These are phyloP conservation scores for Ephestia elutella DNA, from an alignment of 1,140 invertebrate genomes.

Conservation along the genomic window DNA sequence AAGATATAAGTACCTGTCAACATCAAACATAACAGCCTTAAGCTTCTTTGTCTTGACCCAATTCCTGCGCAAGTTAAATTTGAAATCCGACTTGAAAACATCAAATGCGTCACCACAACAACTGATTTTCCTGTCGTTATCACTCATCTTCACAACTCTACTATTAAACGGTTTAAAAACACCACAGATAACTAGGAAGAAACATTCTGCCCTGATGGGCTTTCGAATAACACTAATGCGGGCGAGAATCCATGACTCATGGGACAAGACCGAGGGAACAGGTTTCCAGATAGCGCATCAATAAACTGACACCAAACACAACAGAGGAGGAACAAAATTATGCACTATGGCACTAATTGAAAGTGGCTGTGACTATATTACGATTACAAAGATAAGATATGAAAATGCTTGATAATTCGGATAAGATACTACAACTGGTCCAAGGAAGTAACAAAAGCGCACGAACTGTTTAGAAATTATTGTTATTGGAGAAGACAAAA, in stretches of 20 bases:
- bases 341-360: conserved; percentile 13
- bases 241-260: conserved; percentile 13
- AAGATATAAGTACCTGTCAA: conserved; percentile 38
- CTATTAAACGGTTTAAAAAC: background rate
- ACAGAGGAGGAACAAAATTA: conserved; percentile 5
- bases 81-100: conserved; percentile 36
- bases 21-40: conserved; percentile 32
- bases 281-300: conserved; percentile 8
- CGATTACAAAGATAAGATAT: conserved; percentile 18
- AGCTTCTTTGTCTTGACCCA: conserved; percentile 47
- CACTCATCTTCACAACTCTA: conserved; percentile 18
- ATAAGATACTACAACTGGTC: conserved; percentile 52
- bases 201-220: conserved; percentile 9
- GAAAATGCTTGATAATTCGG: conserved; percentile 21
- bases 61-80: conserved; percentile 35
- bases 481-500: background rate
- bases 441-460: conserved; percentile 33
- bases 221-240: conserved; percentile 14
- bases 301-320: conserved; percentile 7
- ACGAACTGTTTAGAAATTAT: background rate
- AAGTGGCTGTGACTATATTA: conserved; percentile 3
- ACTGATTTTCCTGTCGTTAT: conserved; percentile 24
- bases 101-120: conserved; percentile 31
- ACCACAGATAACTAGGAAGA: conserved; percentile 3
- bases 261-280: conserved; percentile 11